Evolutionary conservation across 1,140 invertebrate genomes (phyloP).

Genomic region (Drosophila pseudoananassae): DNA sequence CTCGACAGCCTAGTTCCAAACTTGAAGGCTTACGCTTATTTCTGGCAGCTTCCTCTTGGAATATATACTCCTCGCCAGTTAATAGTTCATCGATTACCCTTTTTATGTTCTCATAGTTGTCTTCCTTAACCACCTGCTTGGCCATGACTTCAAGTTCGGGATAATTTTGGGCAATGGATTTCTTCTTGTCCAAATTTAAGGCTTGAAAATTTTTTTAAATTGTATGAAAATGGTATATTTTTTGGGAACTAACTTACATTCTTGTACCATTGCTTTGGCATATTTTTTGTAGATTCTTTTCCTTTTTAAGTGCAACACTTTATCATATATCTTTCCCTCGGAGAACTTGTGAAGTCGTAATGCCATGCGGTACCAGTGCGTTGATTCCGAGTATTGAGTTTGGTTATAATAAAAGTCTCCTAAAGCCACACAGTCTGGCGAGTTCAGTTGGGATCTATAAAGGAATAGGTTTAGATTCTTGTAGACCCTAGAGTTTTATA

Average conservation of each 20-base stretch:
- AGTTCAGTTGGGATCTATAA: conserved; percentile 24
- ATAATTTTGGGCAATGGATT: not conserved
- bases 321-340: conserved; percentile 21
- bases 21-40: conserved; percentile 18
- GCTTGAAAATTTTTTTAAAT: conserved; percentile 2
- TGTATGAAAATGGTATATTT: not conserved
- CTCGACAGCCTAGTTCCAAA: conserved; percentile 37
- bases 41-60: conserved; percentile 23
- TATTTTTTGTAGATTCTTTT: conserved; percentile 38
- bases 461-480: too few relatives aligned
- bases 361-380: conserved; percentile 54
- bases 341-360: conserved; percentile 24
- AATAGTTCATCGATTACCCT: conserved; percentile 39
- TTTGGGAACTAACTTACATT: conserved; percentile 28
- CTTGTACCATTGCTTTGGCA: conserved; percentile 29
- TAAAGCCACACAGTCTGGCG: conserved; percentile 37
- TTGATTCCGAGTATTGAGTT: conserved; percentile 14
- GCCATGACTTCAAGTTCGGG: conserved; percentile 8
- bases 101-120: conserved; percentile 33
- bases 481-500: not conserved
- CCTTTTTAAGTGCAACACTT: conserved; percentile 32
- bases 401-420: conserved; percentile 35
- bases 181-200: conserved; percentile 6
- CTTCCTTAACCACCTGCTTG: not conserved
- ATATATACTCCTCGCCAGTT: conserved; percentile 35